Base-by-base conservation (phyloP, 2,113 vertebrate species). In the Peromyscus californicus region DNA sequence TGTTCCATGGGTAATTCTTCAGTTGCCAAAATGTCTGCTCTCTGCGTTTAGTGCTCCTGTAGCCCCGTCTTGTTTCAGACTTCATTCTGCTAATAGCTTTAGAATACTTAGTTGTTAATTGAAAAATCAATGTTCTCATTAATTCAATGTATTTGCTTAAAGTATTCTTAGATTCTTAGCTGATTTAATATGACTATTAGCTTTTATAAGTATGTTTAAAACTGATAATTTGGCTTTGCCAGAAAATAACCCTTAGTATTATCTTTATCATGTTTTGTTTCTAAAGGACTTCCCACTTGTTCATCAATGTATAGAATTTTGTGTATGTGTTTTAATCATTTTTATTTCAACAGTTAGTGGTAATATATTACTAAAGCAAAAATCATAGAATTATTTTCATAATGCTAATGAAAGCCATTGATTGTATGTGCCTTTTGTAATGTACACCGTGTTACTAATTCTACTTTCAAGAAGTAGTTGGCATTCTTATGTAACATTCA, bases 141-240 rank as follows among this genome's bases (percentile, higher is more conserved):
- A 95, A 89, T 89, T 85, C 24, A 91, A 24, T 69, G 48, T 67
- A 76, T 79, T 91, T 65, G 24, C 26, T 89, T 89, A 82, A 87
- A 54, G 67, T 48, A 95, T 79, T 93, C 6, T 84, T 65, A 74
- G 33, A 86, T 1, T 89, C 72, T 72, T 57, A 54, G 19, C 24
- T 42, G 51, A 59, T 74, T 74, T 74, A 54, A 2, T 72, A 39
- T 89, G 51, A 74, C 24, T 86, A 36, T 86, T 86, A 33, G 42
- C 84, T 86, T 45, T 67, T 69, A 48, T 86, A 86, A 86, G 16
- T 86, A 86, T 15, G 39, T 48, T 86, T 86, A 86, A 86, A 67
- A 67, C 10, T 33, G 42, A 48, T 29, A 86, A 33, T 67, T 63
- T 45, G 67, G 10, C 33, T 67, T 48, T 67, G 26, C 4, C 33